Evolutionary conservation across 1,140 invertebrate genomes (phyloP).

Genomic region (Myzus persicae): DNA sequence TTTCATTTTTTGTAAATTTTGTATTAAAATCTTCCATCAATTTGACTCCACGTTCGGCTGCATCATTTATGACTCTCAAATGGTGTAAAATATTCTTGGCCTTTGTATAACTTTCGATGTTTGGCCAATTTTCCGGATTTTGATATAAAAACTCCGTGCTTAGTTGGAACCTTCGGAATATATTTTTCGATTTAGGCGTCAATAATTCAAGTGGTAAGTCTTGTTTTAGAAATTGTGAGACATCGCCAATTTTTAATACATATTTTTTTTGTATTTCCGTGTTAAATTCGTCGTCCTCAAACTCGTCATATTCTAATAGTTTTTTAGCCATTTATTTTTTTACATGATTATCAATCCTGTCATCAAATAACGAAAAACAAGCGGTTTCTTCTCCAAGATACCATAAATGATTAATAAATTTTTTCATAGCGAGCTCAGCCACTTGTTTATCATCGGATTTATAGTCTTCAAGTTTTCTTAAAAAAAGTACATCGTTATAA

Average conservation of each 20-base stretch:
- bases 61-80: no score
- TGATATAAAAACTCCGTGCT: no score
- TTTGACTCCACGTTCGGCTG: no score
- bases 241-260: not conserved
- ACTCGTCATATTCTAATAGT: not conserved
- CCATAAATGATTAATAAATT: constrained; percentile 30
- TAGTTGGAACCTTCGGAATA: no score
- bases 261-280: constrained; percentile 9
- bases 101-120: no score
- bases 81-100: no score
- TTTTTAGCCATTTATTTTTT: constrained; percentile 6
- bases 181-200: no score
- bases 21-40: no score
- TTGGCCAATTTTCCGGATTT: no score
- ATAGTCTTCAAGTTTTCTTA: constrained; percentile 22
- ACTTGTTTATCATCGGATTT: not conserved
- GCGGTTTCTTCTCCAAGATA: constrained; percentile 36
- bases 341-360: constrained; percentile 24
- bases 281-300: not conserved
- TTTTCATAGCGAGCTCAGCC: not conserved
- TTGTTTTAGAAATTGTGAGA: not conserved
- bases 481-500: constrained; percentile 32
- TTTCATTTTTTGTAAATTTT: no score
- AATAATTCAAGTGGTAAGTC: not conserved
- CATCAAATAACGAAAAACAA: constrained; percentile 42